Evolutionary conservation across 2,113 vertebrate genomes (phyloP).

Genomic region (Cyanoramphus novaezelandiae): DNA sequence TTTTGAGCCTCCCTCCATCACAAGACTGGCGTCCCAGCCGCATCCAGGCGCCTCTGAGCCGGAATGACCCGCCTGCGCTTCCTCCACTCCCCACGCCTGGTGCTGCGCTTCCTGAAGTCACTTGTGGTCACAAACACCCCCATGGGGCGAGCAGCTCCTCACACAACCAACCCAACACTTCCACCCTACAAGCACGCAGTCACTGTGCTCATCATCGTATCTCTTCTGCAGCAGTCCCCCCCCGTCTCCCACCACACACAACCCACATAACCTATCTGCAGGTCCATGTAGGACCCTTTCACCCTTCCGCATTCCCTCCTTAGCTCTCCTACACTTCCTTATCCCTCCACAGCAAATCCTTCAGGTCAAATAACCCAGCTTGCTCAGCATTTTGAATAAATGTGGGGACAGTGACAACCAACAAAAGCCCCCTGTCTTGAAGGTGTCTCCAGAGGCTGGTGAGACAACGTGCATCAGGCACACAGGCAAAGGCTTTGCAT

Average conservation of each 20-base stretch:
- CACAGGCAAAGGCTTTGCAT: accelerated
- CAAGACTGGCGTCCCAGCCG: constrained; percentile 3
- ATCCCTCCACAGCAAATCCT: background rate
- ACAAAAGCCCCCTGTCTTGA: background rate
- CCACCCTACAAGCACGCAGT: background rate
- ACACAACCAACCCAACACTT: background rate
- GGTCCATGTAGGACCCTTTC: accelerated
- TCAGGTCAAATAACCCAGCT: background rate
- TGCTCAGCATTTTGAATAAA: background rate
- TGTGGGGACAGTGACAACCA: background rate
- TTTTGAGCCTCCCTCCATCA: constrained; percentile 4
- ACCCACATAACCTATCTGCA: background rate
- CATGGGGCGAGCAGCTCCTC: background rate
- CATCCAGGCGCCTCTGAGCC: constrained; percentile 10
- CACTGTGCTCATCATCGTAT: accelerated
- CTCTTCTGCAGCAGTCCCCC: background rate
- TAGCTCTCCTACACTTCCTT: background rate
- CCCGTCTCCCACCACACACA: background rate
- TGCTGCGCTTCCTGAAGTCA: background rate
- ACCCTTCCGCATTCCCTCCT: accelerated
- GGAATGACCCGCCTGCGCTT: background rate
- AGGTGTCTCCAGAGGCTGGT: background rate
- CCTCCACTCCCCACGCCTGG: background rate
- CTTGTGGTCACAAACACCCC: accelerated
- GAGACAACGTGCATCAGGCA: accelerated